Evolutionary conservation across 1,140 invertebrate genomes (phyloP), one percentile per base, ranked within the genome.

Genomic region (Sipha flava): DNA sequence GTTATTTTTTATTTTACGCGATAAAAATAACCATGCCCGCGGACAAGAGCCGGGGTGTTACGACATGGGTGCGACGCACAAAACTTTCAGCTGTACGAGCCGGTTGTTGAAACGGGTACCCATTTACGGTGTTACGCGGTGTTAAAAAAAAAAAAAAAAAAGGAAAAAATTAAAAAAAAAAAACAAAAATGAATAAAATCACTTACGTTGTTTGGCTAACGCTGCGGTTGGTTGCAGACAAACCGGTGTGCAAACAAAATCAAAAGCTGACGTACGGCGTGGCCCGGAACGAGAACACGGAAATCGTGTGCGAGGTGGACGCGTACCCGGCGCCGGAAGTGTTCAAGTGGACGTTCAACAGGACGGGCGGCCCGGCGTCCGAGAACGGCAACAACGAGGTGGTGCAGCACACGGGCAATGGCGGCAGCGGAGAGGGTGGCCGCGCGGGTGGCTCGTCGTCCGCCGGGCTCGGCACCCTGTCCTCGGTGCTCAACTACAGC

Each of bases 311-410:
- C 85, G 90, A 92, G 86, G 94, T 96, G 18, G 93, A 95, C 82
- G 91, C 94, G 16, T 94, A 92, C 85, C 94, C 95, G 18, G 88
- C 91, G 16, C 92, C 93, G 23, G 90, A 92, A 81, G 91, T 88
- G 79, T 96, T 95, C 85, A 91, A 92, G 81, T 96, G 95, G 95
- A 90, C 92, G 37, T 94, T 96, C 85, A 96, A 96, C 86, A 95
- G 94, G 85, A 94, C 93, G 3, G 59, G 43, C 7, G 43, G 16
- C 18, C 91, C 92, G 16, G 70, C 70, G 0, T 72, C 68, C 14
- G 92, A 94, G 82, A 34, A 23, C 3, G 70, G 29, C 18, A 90
- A 90, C 80, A 75, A 54, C 47, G 70, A 75, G 26, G 92, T 94
- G 83, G 90, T 95, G 82, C 89, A 90, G 21, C 88, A 90, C 77